Percentiles rank a stretch among this genome's conserved stretches.
These are phyloP conservation scores for Leptopilina boulardi DNA, from an alignment of 1,140 invertebrate species.

Conservation along the genomic window DNA sequence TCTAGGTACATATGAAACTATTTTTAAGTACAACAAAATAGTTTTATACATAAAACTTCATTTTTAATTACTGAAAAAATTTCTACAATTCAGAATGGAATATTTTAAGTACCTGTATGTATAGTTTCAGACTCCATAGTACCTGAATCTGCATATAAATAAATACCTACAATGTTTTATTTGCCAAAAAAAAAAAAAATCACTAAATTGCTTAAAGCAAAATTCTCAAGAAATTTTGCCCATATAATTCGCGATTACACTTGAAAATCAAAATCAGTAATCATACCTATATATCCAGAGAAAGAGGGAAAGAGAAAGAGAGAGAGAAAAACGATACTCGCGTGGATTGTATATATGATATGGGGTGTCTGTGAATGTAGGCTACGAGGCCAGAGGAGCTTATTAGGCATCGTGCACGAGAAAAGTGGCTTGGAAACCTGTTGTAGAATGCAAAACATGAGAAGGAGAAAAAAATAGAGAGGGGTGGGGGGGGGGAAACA, in stretches of 20 bases:
- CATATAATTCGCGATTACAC: background rate
- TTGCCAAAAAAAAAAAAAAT: too few relatives aligned
- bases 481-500: too few relatives aligned
- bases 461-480: background rate
- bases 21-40: too few relatives aligned
- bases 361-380: slow-evolving; percentile 33
- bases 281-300: background rate
- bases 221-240: background rate
- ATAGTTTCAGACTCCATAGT: too few relatives aligned
- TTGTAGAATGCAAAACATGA: background rate
- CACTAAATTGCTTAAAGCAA: background rate
- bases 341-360: background rate
- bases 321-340: background rate
- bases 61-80: too few relatives aligned
- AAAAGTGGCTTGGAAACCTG: slow-evolving; percentile 8
- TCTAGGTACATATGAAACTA: too few relatives aligned
- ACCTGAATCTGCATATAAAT: too few relatives aligned
- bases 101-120: too few relatives aligned
- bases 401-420: slow-evolving; percentile 31
- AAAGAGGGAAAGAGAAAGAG: too few relatives aligned
- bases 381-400: slow-evolving; percentile 38
- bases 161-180: too few relatives aligned
- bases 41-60: too few relatives aligned
- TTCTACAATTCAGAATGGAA: too few relatives aligned
- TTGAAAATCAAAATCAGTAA: slow-evolving; percentile 14